Conservation (phyloP, 1,140 invertebrate species). For the Caenorhabditis remanei region DNA sequence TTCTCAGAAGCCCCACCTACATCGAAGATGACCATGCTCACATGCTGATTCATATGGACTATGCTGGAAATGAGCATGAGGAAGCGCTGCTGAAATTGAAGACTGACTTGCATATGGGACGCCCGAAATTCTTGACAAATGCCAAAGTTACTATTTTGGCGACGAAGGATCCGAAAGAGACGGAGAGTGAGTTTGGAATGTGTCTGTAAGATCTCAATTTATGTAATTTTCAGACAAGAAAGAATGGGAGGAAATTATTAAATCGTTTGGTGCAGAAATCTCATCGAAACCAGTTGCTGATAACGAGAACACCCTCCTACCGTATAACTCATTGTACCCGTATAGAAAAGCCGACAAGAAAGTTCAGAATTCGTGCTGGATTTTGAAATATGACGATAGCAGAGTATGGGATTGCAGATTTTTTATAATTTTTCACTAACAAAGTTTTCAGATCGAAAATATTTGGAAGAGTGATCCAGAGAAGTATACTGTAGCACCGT, state of each 20-base stretch:
- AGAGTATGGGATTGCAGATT: not conserved
- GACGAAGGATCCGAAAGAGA: not conserved
- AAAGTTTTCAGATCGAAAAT: not conserved
- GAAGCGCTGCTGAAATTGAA: not conserved
- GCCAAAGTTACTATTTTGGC: not conserved
- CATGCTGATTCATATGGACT: not conserved
- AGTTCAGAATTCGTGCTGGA: not conserved
- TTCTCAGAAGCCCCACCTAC: not conserved
- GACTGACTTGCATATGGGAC: not conserved
- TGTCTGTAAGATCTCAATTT: not conserved
- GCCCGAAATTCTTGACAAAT: not conserved
- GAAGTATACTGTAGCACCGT: not conserved
- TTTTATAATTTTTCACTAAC: not conserved
- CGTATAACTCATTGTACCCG: not conserved
- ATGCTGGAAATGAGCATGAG: not conserved
- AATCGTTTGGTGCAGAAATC: conserved; percentile 2
- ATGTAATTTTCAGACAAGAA: not conserved
- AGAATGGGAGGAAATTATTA: not conserved
- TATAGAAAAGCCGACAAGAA: not conserved
- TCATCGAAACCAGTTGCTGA: not conserved
- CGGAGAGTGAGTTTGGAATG: not conserved
- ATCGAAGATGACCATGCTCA: not conserved
- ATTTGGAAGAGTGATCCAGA: not conserved
- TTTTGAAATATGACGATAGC: conserved; percentile 10
- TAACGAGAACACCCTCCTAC: not conserved